Evolutionary conservation across 2,113 vertebrate species (phyloP).

Genomic region (Candoia aspera): DNA sequence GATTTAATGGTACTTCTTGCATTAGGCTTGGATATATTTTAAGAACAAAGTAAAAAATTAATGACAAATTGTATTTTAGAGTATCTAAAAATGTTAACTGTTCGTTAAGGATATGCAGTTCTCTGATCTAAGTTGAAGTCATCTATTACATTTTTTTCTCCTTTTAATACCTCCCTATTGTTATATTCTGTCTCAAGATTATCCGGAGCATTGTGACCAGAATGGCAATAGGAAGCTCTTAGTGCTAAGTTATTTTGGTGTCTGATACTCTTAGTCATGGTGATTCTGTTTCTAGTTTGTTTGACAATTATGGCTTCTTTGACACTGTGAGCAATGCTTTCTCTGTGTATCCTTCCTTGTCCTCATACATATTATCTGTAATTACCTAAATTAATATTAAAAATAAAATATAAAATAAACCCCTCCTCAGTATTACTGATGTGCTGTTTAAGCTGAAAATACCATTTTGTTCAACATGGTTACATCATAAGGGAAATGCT

Average conservation of each 20-base stretch:
- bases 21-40: neutral
- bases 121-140: neutral
- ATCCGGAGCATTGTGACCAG: neutral
- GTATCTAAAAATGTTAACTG: neutral
- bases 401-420: neutral
- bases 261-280: neutral
- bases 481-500: constrained; percentile 51
- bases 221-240: neutral
- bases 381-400: neutral
- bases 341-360: neutral
- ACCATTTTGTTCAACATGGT: constrained; percentile 41
- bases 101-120: neutral
- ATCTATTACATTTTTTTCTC: neutral
- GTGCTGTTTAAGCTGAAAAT: constrained; percentile 33
- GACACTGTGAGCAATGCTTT: neutral
- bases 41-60: neutral
- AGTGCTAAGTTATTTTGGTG: neutral
- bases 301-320: neutral
- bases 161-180: neutral
- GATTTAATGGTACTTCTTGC: neutral
- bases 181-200: neutral
- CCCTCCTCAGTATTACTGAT: neutral
- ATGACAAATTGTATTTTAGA: neutral
- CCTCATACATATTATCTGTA: neutral
- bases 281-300: neutral